Percentiles rank a stretch among this genome's conserved stretches.
Evolutionary conservation across 2,113 vertebrate genomes (phyloP).

Genomic region (Pleuronectes platessa): DNA sequence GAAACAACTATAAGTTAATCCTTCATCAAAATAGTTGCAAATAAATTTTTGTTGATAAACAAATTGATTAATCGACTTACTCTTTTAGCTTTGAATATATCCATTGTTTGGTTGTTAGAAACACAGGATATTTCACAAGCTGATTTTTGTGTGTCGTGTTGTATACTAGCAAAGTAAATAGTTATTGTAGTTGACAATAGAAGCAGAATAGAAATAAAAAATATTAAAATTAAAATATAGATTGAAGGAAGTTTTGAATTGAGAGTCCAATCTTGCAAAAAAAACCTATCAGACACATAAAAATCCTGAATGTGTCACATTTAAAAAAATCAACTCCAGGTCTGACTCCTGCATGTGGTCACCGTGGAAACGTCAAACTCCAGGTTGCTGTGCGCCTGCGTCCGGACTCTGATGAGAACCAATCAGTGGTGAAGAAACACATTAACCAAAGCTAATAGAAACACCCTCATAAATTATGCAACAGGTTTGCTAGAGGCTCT

Average conservation of each 20-base stretch:
- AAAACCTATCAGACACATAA: slow-evolving; percentile 21
- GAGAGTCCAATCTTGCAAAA: slow-evolving; percentile 2
- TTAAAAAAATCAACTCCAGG: slow-evolving; percentile 54
- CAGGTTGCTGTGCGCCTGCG: slow-evolving; percentile 12
- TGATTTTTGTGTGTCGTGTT: too few relatives aligned
- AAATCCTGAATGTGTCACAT: slow-evolving; percentile 33
- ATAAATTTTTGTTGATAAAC: too few relatives aligned
- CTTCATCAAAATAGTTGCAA: neutral
- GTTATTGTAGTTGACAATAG: too few relatives aligned
- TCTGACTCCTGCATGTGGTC: slow-evolving; percentile 46
- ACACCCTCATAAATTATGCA: slow-evolving; percentile 77
- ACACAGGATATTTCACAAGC: too few relatives aligned
- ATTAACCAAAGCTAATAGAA: slow-evolving; percentile 71
- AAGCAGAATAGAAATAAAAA: too few relatives aligned
- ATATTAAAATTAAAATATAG: neutral
- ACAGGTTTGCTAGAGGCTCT: slow-evolving; percentile 64
- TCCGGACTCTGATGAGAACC: slow-evolving; percentile 52
- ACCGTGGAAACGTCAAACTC: slow-evolving; percentile 53
- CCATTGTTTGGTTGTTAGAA: too few relatives aligned
- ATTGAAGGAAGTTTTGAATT: neutral
- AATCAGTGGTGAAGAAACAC: slow-evolving; percentile 66
- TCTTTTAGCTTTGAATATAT: too few relatives aligned
- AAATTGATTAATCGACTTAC: neutral
- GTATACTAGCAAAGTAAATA: too few relatives aligned
- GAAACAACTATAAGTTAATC: neutral